Base-by-base conservation (phyloP, 2,113 vertebrate genomes). In the Paramormyrops kingsleyae region DNA sequence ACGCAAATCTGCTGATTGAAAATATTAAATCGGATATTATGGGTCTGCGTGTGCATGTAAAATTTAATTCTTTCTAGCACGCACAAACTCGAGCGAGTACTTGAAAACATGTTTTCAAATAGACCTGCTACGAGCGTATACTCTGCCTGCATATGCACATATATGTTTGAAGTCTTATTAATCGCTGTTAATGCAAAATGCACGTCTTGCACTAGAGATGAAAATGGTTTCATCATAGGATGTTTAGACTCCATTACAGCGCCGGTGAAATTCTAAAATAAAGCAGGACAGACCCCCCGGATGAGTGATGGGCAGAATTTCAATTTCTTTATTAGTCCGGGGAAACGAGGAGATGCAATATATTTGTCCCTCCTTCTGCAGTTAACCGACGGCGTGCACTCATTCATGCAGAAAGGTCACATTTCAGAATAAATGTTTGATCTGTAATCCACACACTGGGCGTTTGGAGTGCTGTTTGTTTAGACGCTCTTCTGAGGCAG, bases 281-380 rank as follows among this genome's bases (percentile, higher is more conserved):
- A 90, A 90, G 83, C 88, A 89, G 46, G 44, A 83, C 42, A 83
- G 88, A 91, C 86, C 56, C 89, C 80, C 83, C 52, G 52, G 83
- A 90, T 66, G 56, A 39, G 59, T 17, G 84, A 59, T 50, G 74
- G 4, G 31, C 47, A 53, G 89, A 86, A 90, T 89, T 88, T 87
- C 42, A 89, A 91, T 90, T 90, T 66, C 19, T 89, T 87, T 91
- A 91, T 91, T 90, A 90, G 86, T 53, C 49, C 12, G 5, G 21
- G 27, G 84, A 83, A 87, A 12, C 5, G 42, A 80, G 35, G 50
- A 46, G 52, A 39, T 24, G 80, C 46, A 70, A 89, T 88, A 88
- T 89, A 53, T 52, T 89, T 59, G 5, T 62, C 77, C 56, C 19
- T 53, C 84, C 35, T 89, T 27, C 88, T 27, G 89, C 80, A 49